Percentiles rank a stretch among this genome's conserved stretches.
Evolutionary conservation across 2,888 invertebrate genomes (phyloP).

Genomic region (Charanyca ferruginea): DNA sequence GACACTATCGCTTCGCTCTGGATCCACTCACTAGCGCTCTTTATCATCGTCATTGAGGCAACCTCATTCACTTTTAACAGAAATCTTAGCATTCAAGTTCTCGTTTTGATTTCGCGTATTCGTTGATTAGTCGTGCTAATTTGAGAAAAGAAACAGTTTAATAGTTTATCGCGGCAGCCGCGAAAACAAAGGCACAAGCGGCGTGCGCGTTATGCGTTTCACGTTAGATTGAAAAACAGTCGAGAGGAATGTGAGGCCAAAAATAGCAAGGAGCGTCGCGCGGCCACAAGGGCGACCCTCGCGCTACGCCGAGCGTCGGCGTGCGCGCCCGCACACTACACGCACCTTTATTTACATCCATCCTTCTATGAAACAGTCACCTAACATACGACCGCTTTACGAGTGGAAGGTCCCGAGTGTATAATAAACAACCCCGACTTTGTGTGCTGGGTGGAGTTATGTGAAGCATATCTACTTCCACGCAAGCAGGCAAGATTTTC

Average conservation of each 20-base stretch:
- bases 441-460: conserved; percentile 71
- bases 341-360: conserved; percentile 88
- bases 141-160: conserved; percentile 69
- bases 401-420: conserved; percentile 77
- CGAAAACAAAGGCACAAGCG: conserved; percentile 86
- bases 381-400: conserved; percentile 76
- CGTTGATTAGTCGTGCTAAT: conserved; percentile 69
- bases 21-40: conserved; percentile 75
- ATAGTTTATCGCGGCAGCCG: conserved; percentile 72
- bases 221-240: conserved; percentile 91
- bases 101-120: conserved; percentile 65
- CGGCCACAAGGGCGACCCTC: conserved; percentile 88
- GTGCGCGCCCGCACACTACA: conserved; percentile 65
- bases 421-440: conserved; percentile 74
- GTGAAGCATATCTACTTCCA: conserved; percentile 36
- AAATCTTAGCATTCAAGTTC: conserved; percentile 47
- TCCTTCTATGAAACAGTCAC: conserved; percentile 81
- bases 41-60: conserved; percentile 73
- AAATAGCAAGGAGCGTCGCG: conserved; percentile 90
- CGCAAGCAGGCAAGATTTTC: conserved; percentile 6
- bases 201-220: conserved; percentile 88
- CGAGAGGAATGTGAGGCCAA: conserved; percentile 89
- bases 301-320: conserved; percentile 73
- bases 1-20: conserved; percentile 72
- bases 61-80: conserved; percentile 64